Percentiles rank a stretch among this genome's conserved stretches.
These are phyloP conservation scores for Carabus problematicus DNA, from an alignment of 2,888 invertebrate genomes.

Conservation along the genomic window DNA sequence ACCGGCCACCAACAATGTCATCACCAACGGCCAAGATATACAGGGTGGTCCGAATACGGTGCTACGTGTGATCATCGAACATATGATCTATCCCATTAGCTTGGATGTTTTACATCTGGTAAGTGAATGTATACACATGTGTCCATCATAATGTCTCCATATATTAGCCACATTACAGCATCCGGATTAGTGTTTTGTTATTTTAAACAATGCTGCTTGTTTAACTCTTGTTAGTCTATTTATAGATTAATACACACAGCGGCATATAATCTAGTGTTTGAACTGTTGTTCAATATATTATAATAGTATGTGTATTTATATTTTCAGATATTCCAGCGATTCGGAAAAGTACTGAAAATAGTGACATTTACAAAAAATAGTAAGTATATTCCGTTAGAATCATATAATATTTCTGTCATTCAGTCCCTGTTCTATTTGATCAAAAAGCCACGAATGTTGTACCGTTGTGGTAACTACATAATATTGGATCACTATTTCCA, in stretches of 20 bases:
- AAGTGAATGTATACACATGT: constrained; percentile 49
- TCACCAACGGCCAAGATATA: constrained; percentile 68
- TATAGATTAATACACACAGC: not conserved
- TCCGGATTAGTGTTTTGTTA: not conserved
- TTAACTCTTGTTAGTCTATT: not conserved
- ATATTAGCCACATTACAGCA: not conserved
- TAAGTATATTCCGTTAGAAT: constrained; percentile 73
- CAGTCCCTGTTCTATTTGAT: not conserved
- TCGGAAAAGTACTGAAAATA: constrained; percentile 98
- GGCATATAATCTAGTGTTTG: constrained; percentile 15
- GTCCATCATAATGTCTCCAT: too few species aligned
- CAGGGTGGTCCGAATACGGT: constrained; percentile 95
- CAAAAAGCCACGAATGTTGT: not conserved
- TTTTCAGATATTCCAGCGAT: constrained; percentile 96
- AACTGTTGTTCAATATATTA: too few species aligned
- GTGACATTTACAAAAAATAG: constrained; percentile 99
- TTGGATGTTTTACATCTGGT: constrained; percentile 94
- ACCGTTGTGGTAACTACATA: not conserved
- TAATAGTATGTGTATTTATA: constrained; percentile 11
- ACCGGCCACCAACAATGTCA: constrained; percentile 61
- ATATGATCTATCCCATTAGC: constrained; percentile 97
- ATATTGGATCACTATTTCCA: constrained; percentile 57
- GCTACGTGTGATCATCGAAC: constrained; percentile 97
- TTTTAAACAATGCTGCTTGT: not conserved
- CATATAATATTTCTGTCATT: not conserved